Base-by-base conservation (phyloP, 2,113 vertebrate genomes). In the Gavialis gangeticus region DNA sequence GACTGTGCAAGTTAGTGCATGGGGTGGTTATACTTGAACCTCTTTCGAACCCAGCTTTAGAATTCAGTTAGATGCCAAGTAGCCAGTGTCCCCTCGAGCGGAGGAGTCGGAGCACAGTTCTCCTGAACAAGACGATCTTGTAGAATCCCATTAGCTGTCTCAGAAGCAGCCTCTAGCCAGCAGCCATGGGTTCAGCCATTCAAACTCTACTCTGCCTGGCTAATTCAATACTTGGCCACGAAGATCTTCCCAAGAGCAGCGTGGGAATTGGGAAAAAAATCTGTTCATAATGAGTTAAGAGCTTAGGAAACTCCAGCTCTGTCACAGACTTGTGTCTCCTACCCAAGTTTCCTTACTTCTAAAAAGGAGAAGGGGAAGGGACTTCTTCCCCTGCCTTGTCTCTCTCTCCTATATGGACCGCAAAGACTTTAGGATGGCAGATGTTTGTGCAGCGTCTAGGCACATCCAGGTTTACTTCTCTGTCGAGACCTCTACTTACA, bases 321-420 rank as follows among this genome's bases (percentile, higher is more conserved):
- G 28, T 8, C 37, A 78, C 67, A 83, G 10, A 54, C 12, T 1
- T 0, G 37, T 66, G 28, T 59, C 71, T 21, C 88, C 46, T 69
- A 37, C 76, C 76, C 92, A 12, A 78, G 2, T 76, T 87, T 80
- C n/a, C 24, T 56, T 0, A 6, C 37, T 34, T 67, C 66, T 75
- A 18, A 81, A 93, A 46, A 58, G 12, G 76, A 80, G 75, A 71
- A 63, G 11, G 0, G 30, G 19, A 67, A 30, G 30, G 17, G 30
- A 7, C 28, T 15, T 64, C 27, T n/a, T 8, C 12, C 14, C 2
- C 1, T 2, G 2, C 21, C 10, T 63, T 54, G 1, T 0, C 0
- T 17, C 14, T 9, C 67, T 37, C 82, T 11, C 79, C 62, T 56
- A 14, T 30, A 64, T 62, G 30, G 15, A 75, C 57, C 37, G 55